Evolutionary conservation across 2,888 invertebrate genomes (phyloP).

Genomic region (Leptopterna dolabrata): DNA sequence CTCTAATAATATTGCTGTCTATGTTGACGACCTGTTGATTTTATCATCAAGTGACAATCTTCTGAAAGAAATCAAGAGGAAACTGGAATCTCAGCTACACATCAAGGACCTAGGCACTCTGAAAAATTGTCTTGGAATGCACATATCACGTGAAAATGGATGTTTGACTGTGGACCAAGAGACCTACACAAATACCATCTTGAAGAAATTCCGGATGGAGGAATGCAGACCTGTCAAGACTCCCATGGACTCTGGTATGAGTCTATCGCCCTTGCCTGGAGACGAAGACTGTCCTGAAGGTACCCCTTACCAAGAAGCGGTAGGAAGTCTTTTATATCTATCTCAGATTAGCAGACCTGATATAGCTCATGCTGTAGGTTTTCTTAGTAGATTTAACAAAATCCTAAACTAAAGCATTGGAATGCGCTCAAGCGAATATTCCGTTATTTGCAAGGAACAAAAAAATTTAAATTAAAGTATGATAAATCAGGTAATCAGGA

Average conservation of each 20-base stretch:
- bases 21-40: too few species aligned
- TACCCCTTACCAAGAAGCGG: constrained; percentile 34
- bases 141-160: too few species aligned
- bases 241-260: background rate
- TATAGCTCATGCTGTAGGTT: background rate
- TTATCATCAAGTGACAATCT: too few species aligned
- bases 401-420: background rate
- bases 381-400: constrained; percentile 27
- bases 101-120: too few species aligned
- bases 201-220: background rate
- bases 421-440: background rate
- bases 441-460: constrained; percentile 4
- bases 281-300: background rate
- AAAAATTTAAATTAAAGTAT: constrained; percentile 6
- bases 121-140: too few species aligned
- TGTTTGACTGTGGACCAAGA: background rate
- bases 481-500: background rate
- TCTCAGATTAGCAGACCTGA: constrained; percentile 34
- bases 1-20: too few species aligned
- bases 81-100: too few species aligned
- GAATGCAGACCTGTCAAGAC: background rate
- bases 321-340: constrained; percentile 32
- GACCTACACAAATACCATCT: background rate
- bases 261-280: background rate
- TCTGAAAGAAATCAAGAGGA: too few species aligned